Base-by-base conservation (phyloP, 2,113 vertebrate species). In the Tonatia bakeri region DNA sequence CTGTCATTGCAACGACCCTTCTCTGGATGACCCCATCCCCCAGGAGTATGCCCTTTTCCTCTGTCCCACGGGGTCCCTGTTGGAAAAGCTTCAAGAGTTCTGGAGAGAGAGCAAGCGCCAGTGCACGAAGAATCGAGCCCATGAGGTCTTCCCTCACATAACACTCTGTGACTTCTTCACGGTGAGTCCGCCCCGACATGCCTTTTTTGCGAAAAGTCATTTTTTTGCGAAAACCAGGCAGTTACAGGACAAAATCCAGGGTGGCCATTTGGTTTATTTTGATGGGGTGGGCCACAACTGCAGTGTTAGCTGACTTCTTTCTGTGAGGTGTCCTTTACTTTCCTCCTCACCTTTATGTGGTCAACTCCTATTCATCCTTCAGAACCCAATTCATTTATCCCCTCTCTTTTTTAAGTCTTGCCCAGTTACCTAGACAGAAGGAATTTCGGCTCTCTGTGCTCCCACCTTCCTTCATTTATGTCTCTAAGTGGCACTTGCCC, bases 161-260 rank as follows among this genome's bases (percentile, higher is more conserved):
- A 99, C 98, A 0, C 98, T 99, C 94, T 99, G 98, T 0, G 98
- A 99, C 76, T 99, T 99, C 98, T 99, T 99, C 97, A 98, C 99
- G 79, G 99, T 99, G 96, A 98, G 98, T 72, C 11, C 0, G 6
- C n/a, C 47, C 40, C 36, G 0, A 0, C 0, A 0, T 0, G n/a
- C 12, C 38, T 33, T 26, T 3, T n/a, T n/a, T n/a, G n/a, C n/a
- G 0, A 1, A 3, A 12, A 0, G 20, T 15, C 77, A 15, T 7
- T 7, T 12, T 22, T 15, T 45, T 33, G 24, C 2, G 7, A 9
- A 26, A 12, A 43, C 7, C 0, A 9, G 40, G 36, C 7, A 1
- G 13, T 0, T 19, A 16, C 0, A 20, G 59, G 14, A 16, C 26
- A 20, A 2, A 14, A 8, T 1, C 12, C 17, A 80, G 67, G 13